phyloP scores from a whole-genome alignment of 2,888 invertebrate species.

The Ptilodon capucinus region DNA sequence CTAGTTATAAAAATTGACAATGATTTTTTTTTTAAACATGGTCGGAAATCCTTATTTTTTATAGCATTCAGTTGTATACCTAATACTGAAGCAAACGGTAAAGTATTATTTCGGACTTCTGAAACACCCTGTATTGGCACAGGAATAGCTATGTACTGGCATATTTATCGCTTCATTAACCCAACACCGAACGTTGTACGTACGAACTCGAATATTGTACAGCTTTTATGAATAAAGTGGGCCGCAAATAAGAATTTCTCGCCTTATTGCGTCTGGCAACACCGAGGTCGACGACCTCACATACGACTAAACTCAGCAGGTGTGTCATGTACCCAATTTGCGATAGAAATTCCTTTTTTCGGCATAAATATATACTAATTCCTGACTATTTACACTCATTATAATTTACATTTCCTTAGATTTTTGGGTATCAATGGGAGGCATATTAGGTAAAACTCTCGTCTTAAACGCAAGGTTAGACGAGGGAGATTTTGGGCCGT shows the following conservation, averaged over 20 bases:
- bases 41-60: too few species aligned
- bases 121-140: too few species aligned
- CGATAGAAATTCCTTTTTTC: slow-evolving; percentile 41
- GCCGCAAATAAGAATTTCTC: background rate
- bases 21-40: too few species aligned
- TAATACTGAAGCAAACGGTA: too few species aligned
- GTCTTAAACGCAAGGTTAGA: too few species aligned
- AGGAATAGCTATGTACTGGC: background rate
- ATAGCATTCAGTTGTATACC: too few species aligned
- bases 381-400: slow-evolving; percentile 29
- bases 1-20: too few species aligned
- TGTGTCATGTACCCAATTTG: slow-evolving; percentile 41
- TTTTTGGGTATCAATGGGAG: too few species aligned
- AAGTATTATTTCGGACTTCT: too few species aligned
- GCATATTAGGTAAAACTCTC: too few species aligned
- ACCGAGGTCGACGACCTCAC: slow-evolving; percentile 29
- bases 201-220: background rate
- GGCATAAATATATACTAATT: slow-evolving; percentile 38
- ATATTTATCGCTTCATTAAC: background rate
- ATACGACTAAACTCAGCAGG: slow-evolving; percentile 38
- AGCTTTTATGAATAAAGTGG: background rate
- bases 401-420: too few species aligned
- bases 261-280: background rate
- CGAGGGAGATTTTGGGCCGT: too few species aligned
- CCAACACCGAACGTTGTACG: background rate